These are phyloP conservation scores for Salticus scenicus DNA, from an alignment of 2,888 invertebrate species.

Conservation along the genomic window DNA sequence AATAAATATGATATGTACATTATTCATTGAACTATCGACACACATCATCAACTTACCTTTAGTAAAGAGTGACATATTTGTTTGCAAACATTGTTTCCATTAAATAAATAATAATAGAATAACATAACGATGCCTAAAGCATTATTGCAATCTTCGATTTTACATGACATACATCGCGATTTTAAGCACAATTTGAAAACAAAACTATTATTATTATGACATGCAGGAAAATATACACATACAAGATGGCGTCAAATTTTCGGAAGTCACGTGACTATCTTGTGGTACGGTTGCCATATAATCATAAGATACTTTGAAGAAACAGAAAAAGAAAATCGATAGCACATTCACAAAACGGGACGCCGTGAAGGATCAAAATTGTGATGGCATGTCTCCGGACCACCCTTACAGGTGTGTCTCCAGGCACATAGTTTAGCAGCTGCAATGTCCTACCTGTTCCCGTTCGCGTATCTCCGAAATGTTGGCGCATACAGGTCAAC, in stretches of 20 bases:
- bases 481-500: too few species aligned
- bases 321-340: too few species aligned
- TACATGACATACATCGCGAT: not conserved
- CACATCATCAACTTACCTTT: constrained; percentile 54
- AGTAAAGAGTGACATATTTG: constrained; percentile 58
- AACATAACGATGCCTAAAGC: not conserved
- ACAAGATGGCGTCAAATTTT: constrained; percentile 66
- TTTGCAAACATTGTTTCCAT: constrained; percentile 29
- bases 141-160: not conserved
- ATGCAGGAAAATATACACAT: constrained; percentile 68
- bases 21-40: constrained; percentile 41
- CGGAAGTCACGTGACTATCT: constrained; percentile 58
- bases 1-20: not conserved
- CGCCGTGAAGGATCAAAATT: too few species aligned
- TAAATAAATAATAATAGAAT: not conserved
- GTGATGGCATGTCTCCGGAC: too few species aligned
- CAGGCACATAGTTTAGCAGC: too few species aligned
- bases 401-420: too few species aligned
- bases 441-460: too few species aligned
- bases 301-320: too few species aligned
- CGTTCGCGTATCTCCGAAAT: too few species aligned
- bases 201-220: constrained; percentile 49
- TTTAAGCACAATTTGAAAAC: not conserved
- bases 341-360: too few species aligned
- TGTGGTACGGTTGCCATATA: not conserved